Percentiles rank a stretch among this genome's conserved stretches.
Conservation (phyloP, 2,888 invertebrate species). For the Hirudinaria manillensis region DNA sequence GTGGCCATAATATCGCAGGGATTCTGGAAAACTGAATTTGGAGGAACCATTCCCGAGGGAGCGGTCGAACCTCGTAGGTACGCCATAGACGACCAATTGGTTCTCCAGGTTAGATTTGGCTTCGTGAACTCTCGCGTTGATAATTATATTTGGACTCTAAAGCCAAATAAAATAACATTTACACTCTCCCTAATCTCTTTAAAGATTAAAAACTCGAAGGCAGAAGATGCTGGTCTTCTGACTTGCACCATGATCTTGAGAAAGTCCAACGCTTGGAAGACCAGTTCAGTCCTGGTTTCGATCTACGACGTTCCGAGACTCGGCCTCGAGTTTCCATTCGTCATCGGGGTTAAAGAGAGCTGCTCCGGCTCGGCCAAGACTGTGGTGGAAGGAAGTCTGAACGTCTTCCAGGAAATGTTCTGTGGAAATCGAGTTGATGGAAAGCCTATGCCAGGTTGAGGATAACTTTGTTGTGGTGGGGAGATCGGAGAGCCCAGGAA, state of each 20-base stretch:
- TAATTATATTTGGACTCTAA: too few species aligned
- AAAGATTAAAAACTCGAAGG: neutral
- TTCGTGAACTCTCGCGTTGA: too few species aligned
- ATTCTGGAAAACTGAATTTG: neutral
- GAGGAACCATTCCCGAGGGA: neutral
- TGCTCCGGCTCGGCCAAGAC: neutral
- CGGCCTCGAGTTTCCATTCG: constrained; percentile 4
- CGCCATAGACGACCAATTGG: neutral
- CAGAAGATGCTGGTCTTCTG: neutral
- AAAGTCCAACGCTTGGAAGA: constrained; percentile 9
- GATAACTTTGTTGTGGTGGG: too few species aligned
- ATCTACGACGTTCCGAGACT: constrained; percentile 8
- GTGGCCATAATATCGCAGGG: neutral
- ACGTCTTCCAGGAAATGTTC: neutral
- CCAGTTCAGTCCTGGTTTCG: neutral
- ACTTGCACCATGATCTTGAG: constrained; percentile 14
- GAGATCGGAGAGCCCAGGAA: neutral
- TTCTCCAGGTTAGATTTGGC: neutral
- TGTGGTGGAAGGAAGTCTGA: neutral
- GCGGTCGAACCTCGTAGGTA: neutral
- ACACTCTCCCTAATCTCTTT: neutral
- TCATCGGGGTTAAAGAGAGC: neutral
- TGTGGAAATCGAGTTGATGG: neutral
- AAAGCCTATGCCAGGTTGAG: too few species aligned
- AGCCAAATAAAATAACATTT: neutral